A percentile compares a stretch with the other conserved stretches of the same genome.
phyloP scores from a whole-genome alignment of 2,888 invertebrate species.

The Tipula helvola region DNA sequence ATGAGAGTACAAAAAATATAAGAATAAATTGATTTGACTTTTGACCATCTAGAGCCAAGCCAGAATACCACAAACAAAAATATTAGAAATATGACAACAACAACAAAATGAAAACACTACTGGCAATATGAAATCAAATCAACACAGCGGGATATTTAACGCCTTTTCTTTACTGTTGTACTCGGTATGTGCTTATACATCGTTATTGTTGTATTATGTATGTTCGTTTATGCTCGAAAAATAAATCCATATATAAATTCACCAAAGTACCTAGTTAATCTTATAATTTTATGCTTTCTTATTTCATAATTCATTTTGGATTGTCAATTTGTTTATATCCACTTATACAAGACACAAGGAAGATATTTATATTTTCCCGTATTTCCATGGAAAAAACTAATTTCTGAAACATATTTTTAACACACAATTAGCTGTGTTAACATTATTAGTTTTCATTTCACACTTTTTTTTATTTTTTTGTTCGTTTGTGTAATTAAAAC shows the following conservation, averaged over 20 bases:
- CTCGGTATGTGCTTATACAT: not conserved
- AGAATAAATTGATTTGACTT: slow-evolving; percentile 8
- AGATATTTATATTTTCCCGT: not conserved
- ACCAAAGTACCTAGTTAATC: not conserved
- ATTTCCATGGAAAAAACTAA: not conserved
- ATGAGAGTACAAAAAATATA: not conserved
- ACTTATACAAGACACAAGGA: not conserved
- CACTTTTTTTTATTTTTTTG: not conserved
- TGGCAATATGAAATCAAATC: not conserved
- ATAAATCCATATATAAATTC: not conserved
- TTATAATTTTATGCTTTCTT: not conserved
- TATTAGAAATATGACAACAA: not conserved
- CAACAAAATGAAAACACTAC: not conserved
- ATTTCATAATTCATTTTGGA: not conserved
- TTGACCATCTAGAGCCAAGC: not conserved
- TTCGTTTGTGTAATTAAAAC: not conserved
- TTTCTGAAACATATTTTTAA: not conserved
- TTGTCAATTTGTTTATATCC: not conserved
- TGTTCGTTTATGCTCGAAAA: not conserved
- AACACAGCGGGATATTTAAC: slow-evolving; percentile 5
- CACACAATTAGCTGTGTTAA: not conserved
- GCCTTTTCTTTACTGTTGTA: not conserved
- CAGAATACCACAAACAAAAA: not conserved
- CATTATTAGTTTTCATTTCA: not conserved
- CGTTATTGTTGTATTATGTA: not conserved